These are phyloP conservation scores for Platygyra sinensis DNA, from an alignment of 64 coral and sea anemone species.

Conservation along the genomic window DNA sequence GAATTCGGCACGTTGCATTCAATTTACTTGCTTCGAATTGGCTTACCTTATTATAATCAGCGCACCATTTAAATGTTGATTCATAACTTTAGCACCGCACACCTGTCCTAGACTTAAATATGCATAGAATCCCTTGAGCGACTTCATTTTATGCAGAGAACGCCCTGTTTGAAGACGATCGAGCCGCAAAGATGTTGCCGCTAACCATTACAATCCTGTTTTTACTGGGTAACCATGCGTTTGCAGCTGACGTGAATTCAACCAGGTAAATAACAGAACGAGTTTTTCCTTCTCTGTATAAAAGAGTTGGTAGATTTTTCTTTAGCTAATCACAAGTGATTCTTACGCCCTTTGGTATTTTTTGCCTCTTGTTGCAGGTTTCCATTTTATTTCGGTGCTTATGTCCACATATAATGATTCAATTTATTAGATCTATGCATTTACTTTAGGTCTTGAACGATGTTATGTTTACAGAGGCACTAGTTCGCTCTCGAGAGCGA, in stretches of 20 bases:
- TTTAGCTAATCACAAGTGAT: neutral
- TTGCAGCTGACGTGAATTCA: neutral
- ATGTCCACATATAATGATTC: neutral
- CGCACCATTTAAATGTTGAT: slow-evolving; percentile 17
- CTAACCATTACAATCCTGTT: neutral
- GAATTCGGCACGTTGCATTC: neutral
- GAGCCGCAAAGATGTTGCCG: neutral
- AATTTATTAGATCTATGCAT: neutral
- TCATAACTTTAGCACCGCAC: neutral
- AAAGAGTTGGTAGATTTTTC: neutral
- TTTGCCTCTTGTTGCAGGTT: neutral
- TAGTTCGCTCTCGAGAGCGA: neutral
- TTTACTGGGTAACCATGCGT: neutral
- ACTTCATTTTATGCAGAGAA: slow-evolving; percentile 29
- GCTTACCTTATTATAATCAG: slow-evolving; percentile 7
- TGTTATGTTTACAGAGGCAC: neutral
- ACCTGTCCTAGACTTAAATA: slow-evolving; percentile 25
- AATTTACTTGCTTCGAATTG: slow-evolving; percentile 22
- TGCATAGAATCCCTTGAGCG: slow-evolving; percentile 1
- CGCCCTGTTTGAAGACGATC: slow-evolving; percentile 14
- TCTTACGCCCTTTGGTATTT: neutral
- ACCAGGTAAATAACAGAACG: neutral
- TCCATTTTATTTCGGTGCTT: neutral
- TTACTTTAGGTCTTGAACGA: neutral
- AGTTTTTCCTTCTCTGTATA: neutral